Conservation (phyloP, 2,113 vertebrate species). For the Vireo altiloquus region DNA sequence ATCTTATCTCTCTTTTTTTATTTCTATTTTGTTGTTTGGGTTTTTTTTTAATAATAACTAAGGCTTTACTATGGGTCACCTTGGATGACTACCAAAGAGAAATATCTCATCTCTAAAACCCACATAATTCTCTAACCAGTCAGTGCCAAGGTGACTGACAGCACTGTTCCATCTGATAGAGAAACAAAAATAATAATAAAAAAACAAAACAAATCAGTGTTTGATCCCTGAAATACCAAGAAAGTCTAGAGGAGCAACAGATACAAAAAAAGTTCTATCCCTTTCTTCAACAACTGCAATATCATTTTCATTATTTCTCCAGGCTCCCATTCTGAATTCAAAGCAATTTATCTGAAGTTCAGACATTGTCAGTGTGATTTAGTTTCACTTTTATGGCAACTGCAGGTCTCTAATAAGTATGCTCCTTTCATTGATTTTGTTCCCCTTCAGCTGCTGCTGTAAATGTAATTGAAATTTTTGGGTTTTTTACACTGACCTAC, state of each 20-base stretch:
- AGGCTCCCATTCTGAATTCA: conserved; percentile 75
- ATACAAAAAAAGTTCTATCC: conserved; percentile 64
- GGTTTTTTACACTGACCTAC: conserved; percentile 6
- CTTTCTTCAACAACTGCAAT: conserved; percentile 48
- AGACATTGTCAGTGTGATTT: conserved; percentile 80
- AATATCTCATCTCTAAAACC: neutral
- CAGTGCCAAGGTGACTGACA: neutral
- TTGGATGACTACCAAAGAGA: neutral
- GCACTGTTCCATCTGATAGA: neutral
- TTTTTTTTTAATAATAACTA: neutral
- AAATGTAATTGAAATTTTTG: conserved; percentile 80
- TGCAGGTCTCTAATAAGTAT: conserved; percentile 79
- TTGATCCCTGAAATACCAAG: conserved; percentile 39
- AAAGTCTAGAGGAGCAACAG: conserved; percentile 15
- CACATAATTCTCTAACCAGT: neutral
- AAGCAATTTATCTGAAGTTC: conserved; percentile 82
- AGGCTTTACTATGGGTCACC: neutral
- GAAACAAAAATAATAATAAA: conserved; percentile 31
- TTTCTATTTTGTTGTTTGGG: neutral
- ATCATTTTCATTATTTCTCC: conserved; percentile 80
- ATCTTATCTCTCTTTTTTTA: neutral
- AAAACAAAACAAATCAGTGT: conserved; percentile 34
- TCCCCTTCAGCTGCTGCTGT: conserved; percentile 75
- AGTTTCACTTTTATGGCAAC: conserved; percentile 81
- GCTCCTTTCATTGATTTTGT: conserved; percentile 81